Conservation (phyloP, 2,888 invertebrate species). For the Timandra comae region DNA sequence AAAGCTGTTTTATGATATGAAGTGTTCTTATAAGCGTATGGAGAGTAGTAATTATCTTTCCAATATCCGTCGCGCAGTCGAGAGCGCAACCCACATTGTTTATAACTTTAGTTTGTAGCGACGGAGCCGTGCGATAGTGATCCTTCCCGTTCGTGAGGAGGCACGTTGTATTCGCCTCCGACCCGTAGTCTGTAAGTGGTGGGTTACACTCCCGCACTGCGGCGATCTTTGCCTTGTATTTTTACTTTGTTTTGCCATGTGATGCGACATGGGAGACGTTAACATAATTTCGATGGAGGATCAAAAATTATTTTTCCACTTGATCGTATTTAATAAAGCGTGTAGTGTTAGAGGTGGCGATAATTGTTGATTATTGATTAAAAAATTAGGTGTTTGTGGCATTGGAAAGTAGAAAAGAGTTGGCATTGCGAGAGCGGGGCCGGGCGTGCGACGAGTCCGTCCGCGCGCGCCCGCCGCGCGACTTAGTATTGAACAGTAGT, state of each 20-base stretch:
- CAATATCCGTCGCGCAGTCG: constrained; percentile 28
- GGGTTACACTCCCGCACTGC: constrained; percentile 28
- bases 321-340: constrained; percentile 67
- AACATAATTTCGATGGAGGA: constrained; percentile 66
- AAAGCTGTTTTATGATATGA: constrained; percentile 73
- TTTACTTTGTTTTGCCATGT: constrained; percentile 58
- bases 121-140: constrained; percentile 13
- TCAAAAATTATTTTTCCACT: constrained; percentile 76
- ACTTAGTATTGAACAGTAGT: constrained; percentile 50
- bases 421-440: constrained; percentile 24
- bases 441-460: constrained; percentile 8
- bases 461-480: constrained; percentile 11
- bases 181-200: constrained; percentile 28
- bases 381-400: constrained; percentile 69
- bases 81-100: constrained; percentile 23
- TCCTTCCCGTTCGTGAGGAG: constrained; percentile 15
- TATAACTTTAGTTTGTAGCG: constrained; percentile 26
- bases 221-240: constrained; percentile 52
- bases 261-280: constrained; percentile 53
- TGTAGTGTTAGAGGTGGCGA: constrained; percentile 72
- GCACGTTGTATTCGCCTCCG: constrained; percentile 26
- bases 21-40: constrained; percentile 73
- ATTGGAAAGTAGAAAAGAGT: constrained; percentile 64
- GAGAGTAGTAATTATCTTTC: constrained; percentile 49
- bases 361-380: constrained; percentile 77